phyloP scores from a whole-genome alignment of 2,888 invertebrate genomes.

The Eupithecia insigniata region DNA sequence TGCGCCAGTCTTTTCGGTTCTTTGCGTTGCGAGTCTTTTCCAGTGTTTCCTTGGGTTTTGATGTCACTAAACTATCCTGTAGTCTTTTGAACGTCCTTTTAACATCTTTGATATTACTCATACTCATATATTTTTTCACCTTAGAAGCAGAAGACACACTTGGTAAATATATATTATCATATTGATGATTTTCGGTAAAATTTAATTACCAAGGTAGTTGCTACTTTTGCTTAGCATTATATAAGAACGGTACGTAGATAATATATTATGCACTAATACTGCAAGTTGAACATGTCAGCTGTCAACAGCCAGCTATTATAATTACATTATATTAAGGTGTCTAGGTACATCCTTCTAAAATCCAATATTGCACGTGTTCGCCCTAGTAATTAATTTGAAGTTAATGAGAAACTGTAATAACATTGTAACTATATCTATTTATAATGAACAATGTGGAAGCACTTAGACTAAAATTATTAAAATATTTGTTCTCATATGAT shows the following conservation, averaged over 20 bases:
- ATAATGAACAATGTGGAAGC: neutral
- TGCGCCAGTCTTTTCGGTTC: neutral
- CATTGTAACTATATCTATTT: neutral
- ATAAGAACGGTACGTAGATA: no score
- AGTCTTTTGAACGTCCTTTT: neutral
- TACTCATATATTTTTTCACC: no score
- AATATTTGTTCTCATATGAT: no score
- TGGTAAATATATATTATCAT: no score
- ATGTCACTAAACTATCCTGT: neutral
- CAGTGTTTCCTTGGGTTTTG: neutral
- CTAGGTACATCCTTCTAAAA: neutral
- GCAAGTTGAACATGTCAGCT: neutral
- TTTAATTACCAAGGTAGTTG: no score
- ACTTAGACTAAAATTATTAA: neutral
- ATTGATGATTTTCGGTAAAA: no score
- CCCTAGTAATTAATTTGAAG: constrained; percentile 20
- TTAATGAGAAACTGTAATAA: constrained; percentile 23
- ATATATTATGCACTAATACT: neutral
- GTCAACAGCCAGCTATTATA: neutral
- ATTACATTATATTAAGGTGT: neutral
- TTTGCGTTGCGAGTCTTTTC: neutral
- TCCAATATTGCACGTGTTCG: constrained; percentile 3
- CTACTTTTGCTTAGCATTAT: no score
- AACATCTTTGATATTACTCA: neutral
- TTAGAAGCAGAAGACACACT: no score